Conservation (phyloP, 2,888 invertebrate genomes). For the Nudaria mundana region DNA sequence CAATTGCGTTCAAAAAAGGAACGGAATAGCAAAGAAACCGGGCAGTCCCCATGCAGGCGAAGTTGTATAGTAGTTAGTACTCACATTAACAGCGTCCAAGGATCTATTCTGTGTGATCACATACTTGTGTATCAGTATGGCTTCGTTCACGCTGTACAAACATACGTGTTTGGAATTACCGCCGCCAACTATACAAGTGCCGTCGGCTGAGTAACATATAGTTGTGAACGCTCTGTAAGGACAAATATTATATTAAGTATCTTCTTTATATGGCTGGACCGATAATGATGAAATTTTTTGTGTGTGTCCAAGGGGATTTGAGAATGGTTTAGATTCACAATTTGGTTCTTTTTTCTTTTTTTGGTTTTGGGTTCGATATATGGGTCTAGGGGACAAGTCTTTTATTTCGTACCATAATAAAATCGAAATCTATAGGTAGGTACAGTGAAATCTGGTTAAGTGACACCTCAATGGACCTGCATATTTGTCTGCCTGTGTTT, state of each 20-base stretch:
- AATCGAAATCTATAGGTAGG: too few species aligned
- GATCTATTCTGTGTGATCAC: constrained; percentile 97
- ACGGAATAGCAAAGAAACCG: too few species aligned
- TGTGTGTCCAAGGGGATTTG: too few species aligned
- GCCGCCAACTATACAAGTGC: constrained; percentile 92
- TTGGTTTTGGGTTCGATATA: not conserved
- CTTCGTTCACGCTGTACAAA: constrained; percentile 92
- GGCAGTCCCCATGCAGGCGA: too few species aligned
- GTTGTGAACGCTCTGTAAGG: constrained; percentile 91
- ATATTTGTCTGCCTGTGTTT: too few species aligned
- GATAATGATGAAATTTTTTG: not conserved
- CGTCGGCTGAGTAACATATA: constrained; percentile 97
- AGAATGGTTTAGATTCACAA: too few species aligned
- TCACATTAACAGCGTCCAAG: constrained; percentile 95
- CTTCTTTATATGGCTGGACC: not conserved
- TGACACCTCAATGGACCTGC: too few species aligned
- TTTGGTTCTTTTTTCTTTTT: too few species aligned
- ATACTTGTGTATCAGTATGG: constrained; percentile 94
- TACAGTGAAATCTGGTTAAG: too few species aligned
- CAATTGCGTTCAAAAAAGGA: too few species aligned
- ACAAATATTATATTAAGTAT: not conserved
- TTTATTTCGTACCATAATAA: too few species aligned
- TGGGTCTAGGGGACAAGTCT: not conserved
- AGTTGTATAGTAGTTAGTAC: too few species aligned
- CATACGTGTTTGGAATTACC: constrained; percentile 97